These are phyloP conservation scores for Menura novaehollandiae DNA, from an alignment of 2,113 vertebrate species.

Conservation along the genomic window DNA sequence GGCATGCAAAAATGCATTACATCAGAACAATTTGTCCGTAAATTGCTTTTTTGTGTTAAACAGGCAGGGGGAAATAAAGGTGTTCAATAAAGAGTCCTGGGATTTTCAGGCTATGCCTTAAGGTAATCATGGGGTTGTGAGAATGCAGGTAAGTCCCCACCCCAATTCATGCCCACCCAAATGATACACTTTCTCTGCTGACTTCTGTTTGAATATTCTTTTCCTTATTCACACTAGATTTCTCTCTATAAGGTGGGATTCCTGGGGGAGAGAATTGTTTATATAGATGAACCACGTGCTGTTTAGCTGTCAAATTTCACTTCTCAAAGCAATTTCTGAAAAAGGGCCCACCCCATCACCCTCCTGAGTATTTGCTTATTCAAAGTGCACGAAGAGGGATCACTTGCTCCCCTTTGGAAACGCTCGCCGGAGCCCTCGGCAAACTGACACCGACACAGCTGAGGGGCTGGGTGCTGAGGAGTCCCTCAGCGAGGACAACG, in stretches of 20 bases:
- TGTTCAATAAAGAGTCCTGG: neutral
- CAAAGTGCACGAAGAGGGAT: neutral
- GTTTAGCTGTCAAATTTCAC: neutral
- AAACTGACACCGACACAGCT: neutral
- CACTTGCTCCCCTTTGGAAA: neutral
- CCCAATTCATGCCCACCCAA: neutral
- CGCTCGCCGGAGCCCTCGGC: accelerated
- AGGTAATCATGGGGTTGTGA: neutral
- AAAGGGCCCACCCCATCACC: neutral
- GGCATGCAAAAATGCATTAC: neutral
- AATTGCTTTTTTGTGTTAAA: constrained; percentile 26
- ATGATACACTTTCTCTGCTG: neutral
- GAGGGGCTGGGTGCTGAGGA: neutral
- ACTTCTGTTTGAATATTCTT: neutral
- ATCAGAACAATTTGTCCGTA: neutral
- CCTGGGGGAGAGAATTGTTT: neutral
- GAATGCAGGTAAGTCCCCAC: neutral
- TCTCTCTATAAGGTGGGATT: neutral
- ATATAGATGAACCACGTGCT: neutral
- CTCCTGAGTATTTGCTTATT: neutral
- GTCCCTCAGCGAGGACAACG: neutral
- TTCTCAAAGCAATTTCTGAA: neutral
- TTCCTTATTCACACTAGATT: neutral
- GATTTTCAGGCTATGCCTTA: neutral
- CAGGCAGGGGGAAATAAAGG: neutral